A percentile compares a stretch with the other conserved stretches of the same genome.
phyloP scores from a whole-genome alignment of 1,140 invertebrate species.

The Polypedilum pembai region DNA sequence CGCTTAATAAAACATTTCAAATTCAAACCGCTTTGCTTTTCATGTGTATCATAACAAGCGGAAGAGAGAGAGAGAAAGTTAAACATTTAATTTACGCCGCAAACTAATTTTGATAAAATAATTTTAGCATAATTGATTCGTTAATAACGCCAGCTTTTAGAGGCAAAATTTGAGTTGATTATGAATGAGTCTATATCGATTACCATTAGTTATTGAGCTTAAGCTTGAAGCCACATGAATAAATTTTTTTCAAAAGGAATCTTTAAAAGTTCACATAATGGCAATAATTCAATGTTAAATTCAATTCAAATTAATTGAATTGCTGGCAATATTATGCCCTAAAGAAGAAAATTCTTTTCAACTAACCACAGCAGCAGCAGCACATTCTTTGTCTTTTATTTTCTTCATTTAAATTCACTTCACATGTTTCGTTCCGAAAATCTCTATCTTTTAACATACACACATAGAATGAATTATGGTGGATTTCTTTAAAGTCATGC shows the following conservation, averaged over 20 bases:
- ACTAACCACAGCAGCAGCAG: not conserved
- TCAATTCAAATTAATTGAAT: not conserved
- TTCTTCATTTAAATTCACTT: not conserved
- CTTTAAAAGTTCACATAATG: too few relatives aligned
- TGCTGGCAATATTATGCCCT: not conserved
- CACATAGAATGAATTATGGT: not conserved
- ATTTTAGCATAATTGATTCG: slow-evolving; percentile 15
- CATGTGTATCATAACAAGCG: not conserved
- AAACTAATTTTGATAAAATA: slow-evolving; percentile 14
- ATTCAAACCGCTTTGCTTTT: not conserved
- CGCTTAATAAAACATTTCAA: too few relatives aligned
- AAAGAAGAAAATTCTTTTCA: slow-evolving; percentile 7
- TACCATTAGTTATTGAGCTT: not conserved
- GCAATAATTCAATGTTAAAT: not conserved
- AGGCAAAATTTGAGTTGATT: not conserved
- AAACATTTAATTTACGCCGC: slow-evolving; percentile 11
- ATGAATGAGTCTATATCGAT: too few relatives aligned
- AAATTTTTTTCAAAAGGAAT: not conserved
- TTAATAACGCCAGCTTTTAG: not conserved
- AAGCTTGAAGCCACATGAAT: not conserved
- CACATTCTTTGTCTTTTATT: not conserved
- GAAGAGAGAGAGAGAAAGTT: not conserved
- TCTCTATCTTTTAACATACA: slow-evolving; percentile 5
- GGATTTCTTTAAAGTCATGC: not conserved
- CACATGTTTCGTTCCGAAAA: not conserved